Base-by-base conservation (phyloP, 2,113 vertebrate genomes). In the Alligator sinensis region DNA sequence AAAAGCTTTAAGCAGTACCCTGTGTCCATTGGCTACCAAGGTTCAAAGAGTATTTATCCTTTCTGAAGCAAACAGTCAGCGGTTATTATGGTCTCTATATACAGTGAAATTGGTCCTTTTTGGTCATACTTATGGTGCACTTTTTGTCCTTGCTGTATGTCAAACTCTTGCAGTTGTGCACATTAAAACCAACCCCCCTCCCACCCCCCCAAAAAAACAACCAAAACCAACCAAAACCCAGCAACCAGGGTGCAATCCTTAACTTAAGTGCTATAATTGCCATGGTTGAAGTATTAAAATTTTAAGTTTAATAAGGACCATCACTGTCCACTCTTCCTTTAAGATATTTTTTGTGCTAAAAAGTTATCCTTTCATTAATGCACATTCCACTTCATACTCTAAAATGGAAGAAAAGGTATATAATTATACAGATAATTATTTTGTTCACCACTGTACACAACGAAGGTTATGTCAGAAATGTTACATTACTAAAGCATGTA, bases 71-170 rank as follows among this genome's bases (percentile, higher is more conserved):
- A 76, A 34, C 63, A 90, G 17, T 0, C 61, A 9, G 47, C 91
- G 74, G 85, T 38, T n/a, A 34, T 19, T 84, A 82, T 38, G 9
- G 66, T 89, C 92, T 87, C 87, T 90, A 89, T 16, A 91, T 16
- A 82, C 14, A 2, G 0, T 63, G 78, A 92, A 88, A 96, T 74
- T 74, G 64, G 24, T 58, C 64, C 77, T 90, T 38, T 90, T 91
- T 86, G 77, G 91, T 87, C 82, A 84, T 91, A 86, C 21, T 94
- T 94, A 90, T 30, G 58, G 77, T 74, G 30, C 64, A 63, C 47
- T 94, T 94, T 94, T 91, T 59, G 17, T 78, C 82, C 88, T 89
- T 91, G 77, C 59, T 94, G 47, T 47, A 47, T 88, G 90, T 91
- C 61, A 74, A 86, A 77, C 93, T 95, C 72, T 80, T 84, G 80